Evolutionary conservation across 2,113 vertebrate species (phyloP).

Genomic region (Hymenochirus boettgeri): DNA sequence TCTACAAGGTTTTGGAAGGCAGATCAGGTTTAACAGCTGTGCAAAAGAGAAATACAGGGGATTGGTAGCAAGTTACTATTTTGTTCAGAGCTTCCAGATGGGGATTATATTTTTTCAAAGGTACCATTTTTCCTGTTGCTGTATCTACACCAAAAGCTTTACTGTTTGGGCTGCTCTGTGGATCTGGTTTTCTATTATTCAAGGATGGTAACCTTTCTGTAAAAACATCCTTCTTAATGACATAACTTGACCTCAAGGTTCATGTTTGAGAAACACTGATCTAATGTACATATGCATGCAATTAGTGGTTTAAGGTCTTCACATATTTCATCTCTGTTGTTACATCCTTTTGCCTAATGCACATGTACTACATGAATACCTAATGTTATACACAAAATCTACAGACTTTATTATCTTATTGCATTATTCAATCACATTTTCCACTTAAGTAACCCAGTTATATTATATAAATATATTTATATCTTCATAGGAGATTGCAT

Average conservation of each 20-base stretch:
- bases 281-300: neutral
- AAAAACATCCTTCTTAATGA: constrained; percentile 5
- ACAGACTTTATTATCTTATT: too few species aligned
- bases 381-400: neutral
- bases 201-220: constrained; percentile 2
- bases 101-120: neutral
- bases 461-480: too few species aligned
- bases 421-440: too few species aligned
- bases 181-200: neutral
- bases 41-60: neutral
- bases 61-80: neutral
- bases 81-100: neutral
- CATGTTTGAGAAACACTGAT: neutral
- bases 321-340: neutral
- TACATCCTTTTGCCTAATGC: neutral
- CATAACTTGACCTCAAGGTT: constrained; percentile 3
- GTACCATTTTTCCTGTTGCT: neutral
- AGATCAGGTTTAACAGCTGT: neutral
- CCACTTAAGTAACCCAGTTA: too few species aligned
- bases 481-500: too few species aligned
- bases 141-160: neutral
- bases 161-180: neutral
- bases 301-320: constrained; percentile 1
- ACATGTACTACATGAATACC: neutral
- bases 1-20: neutral